Evolutionary conservation across 2,113 vertebrate genomes (phyloP), one percentile per base, ranked within the genome.

Genomic region (Chlamydotis undulata): DNA sequence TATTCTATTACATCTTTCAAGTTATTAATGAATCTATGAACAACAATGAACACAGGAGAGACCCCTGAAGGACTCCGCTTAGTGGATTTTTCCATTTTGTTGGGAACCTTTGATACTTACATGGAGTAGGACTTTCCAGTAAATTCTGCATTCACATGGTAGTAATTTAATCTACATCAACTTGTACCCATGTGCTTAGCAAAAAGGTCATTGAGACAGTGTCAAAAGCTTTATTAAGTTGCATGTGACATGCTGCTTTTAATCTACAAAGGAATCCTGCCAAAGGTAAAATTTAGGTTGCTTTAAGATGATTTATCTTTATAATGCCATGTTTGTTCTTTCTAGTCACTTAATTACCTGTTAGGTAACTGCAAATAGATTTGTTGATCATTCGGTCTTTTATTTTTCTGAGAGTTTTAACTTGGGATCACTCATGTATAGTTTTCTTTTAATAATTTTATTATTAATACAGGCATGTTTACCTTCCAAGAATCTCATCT

Each of bases 391-490:
- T 76, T 79, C 85, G 14, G 57, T 57, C 33, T 60, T 52, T 22
- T 71, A 9, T 67, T 82, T 93, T 95, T 76, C 61, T 49, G 33
- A 29, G 4, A 43, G 14, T 49, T 93, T 84, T 87, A 93, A 64
- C 6, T 55, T 41, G 17, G 14, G 16, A 43, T 57, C 26, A 41
- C 26, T 77, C 0, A 0, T n/a, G 6, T 50, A 31, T 37, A n/a
- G 39, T 61, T 59, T 65, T 61, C 9, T 81, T 60, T 67, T 35
- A 59, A 55, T 63, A 87, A 75, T 59, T 75, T 73, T 21, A 65
- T 35, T 75, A 33, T 26, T 45, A 85, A 92, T 43, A 64, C 25
- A 64, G 26, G 22, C 25, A 39, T 7, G 2, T 31, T 73, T 88
- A 28, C 21, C 13, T 55, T 37, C 4, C 7, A 52, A 4, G 6